These are phyloP conservation scores for Drosophila sucinea DNA, from an alignment of 1,140 invertebrate genomes.

Conservation along the genomic window DNA sequence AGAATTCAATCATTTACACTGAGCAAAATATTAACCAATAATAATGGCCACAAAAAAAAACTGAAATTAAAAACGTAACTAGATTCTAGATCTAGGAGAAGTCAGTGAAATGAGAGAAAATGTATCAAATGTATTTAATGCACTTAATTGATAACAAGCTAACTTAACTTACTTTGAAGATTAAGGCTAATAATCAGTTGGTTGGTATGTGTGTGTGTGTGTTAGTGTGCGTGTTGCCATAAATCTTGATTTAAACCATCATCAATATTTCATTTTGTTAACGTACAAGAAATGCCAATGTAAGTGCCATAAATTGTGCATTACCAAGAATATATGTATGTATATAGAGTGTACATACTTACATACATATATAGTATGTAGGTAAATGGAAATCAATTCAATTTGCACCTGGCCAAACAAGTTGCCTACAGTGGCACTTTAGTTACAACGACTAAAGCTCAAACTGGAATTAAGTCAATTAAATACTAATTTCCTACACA, in stretches of 20 bases:
- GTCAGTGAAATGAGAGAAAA: no score
- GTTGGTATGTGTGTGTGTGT: not conserved
- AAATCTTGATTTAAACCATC: not conserved
- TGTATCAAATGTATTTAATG: no score
- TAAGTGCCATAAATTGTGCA: not conserved
- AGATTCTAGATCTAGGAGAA: no score
- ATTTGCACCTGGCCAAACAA: slow-evolving; percentile 30
- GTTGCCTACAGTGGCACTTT: slow-evolving; percentile 4
- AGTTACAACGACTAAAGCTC: slow-evolving; percentile 1
- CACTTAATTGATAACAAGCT: no score
- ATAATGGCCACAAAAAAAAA: not conserved
- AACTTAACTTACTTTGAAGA: no score
- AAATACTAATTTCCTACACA: not conserved
- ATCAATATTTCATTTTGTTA: slow-evolving; percentile 1
- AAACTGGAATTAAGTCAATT: slow-evolving; percentile 24
- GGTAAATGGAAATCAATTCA: slow-evolving; percentile 24
- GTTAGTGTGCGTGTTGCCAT: not conserved
- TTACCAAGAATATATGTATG: slow-evolving; percentile 3
- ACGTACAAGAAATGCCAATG: not conserved
- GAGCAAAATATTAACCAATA: not conserved
- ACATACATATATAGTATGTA: no score
- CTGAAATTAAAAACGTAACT: not conserved
- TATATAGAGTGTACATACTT: not conserved
- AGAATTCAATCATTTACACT: not conserved
- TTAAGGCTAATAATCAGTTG: not conserved